Percentiles rank a stretch among this genome's conserved stretches.
Conservation (phyloP, 2,113 vertebrate species). For the Protobothrops mucrosquamatus region DNA sequence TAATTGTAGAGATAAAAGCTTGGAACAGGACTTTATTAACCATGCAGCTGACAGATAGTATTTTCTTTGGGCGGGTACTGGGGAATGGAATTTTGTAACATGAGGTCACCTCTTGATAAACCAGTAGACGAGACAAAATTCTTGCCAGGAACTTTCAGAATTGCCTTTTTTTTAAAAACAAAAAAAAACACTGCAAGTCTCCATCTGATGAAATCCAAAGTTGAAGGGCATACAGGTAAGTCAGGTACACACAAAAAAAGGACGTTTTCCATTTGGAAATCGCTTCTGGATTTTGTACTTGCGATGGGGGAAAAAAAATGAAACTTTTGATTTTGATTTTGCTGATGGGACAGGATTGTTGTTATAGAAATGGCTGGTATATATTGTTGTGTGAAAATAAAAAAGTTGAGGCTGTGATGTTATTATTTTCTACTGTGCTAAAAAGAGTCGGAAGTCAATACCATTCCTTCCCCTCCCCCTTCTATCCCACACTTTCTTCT, state of each 20-base stretch:
- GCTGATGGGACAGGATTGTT: not conserved
- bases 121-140: conserved; percentile 40
- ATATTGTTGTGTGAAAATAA: not conserved
- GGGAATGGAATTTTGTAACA: conserved; percentile 47
- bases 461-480: not conserved
- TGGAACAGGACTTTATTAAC: conserved; percentile 62
- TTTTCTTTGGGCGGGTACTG: conserved; percentile 62
- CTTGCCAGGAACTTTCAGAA: conserved; percentile 40
- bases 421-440: not conserved
- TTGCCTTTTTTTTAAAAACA: conserved; percentile 17
- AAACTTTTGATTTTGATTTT: not conserved
- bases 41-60: conserved; percentile 59
- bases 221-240: not conserved
- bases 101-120: conserved; percentile 63
- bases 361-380: not conserved
- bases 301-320: not conserved
- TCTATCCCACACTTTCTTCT: not conserved
- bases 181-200: conserved; percentile 14
- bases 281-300: not conserved
- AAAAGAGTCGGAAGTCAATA: not conserved
- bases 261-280: not conserved
- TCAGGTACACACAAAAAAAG: not conserved
- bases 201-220: not conserved
- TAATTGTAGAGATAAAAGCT: conserved; percentile 67
- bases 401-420: not conserved